A percentile compares a stretch with the other conserved stretches of the same genome.
Evolutionary conservation across 2,113 vertebrate genomes (phyloP).

Genomic region (Crocuta crocuta): DNA sequence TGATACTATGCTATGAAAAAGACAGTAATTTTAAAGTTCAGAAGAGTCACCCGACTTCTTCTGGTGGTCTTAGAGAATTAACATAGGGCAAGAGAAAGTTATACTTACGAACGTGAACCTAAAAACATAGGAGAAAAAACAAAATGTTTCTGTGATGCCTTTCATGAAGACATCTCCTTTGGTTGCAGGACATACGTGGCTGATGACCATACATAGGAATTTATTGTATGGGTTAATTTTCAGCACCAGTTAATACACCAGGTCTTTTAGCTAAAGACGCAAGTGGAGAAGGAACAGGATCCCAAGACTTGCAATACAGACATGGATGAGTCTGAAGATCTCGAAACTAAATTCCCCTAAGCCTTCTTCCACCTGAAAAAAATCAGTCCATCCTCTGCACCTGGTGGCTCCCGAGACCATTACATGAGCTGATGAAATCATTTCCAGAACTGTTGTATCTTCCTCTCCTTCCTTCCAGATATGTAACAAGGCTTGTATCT

Average conservation of each 20-base stretch:
- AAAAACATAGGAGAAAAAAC: not conserved
- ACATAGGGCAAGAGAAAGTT: not conserved
- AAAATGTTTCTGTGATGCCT: not conserved
- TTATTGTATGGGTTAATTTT: not conserved
- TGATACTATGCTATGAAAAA: not conserved
- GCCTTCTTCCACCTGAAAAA: not conserved
- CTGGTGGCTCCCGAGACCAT: not conserved
- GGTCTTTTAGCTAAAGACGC: not conserved
- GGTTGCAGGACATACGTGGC: not conserved
- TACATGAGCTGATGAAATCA: not conserved
- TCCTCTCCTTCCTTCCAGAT: not conserved
- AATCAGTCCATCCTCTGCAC: not conserved
- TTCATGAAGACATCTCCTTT: not conserved
- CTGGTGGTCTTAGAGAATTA: not conserved
- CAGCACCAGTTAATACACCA: not conserved
- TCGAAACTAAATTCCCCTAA: not conserved
- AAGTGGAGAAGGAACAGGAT: not conserved
- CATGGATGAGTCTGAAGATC: not conserved
- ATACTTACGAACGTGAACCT: not conserved
- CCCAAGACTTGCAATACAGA: not conserved
- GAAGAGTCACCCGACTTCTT: not conserved
- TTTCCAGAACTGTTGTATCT: not conserved
- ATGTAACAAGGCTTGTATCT: not conserved
- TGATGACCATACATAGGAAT: not conserved
- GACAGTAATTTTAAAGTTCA: not conserved